These are phyloP conservation scores for Chorisops tibialis DNA, from an alignment of 2,888 invertebrate genomes.

Conservation along the genomic window DNA sequence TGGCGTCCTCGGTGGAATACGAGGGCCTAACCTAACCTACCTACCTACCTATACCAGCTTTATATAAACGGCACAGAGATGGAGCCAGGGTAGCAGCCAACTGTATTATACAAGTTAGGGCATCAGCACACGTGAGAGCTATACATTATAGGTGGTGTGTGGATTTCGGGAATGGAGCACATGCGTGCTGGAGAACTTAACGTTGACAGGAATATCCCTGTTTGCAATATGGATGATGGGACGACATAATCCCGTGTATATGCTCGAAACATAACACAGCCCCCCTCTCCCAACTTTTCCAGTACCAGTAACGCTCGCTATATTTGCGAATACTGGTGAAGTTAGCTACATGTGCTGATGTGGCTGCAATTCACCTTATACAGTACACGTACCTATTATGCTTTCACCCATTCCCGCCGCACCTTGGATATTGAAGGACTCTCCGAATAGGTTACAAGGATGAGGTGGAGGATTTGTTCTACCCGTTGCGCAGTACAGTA, in stretches of 20 bases:
- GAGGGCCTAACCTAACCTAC: not conserved
- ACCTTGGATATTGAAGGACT: not conserved
- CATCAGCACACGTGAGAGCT: slow-evolving; percentile 7
- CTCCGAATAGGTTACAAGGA: not conserved
- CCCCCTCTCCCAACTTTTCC: not conserved
- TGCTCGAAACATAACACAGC: not conserved
- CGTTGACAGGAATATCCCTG: slow-evolving; percentile 33
- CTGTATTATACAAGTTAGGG: slow-evolving; percentile 16
- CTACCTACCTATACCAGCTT: too few relatives aligned
- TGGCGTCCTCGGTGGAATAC: slow-evolving; percentile 19
- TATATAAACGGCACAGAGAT: not conserved
- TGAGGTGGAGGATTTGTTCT: not conserved
- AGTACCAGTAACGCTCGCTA: not conserved
- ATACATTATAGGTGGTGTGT: slow-evolving; percentile 23
- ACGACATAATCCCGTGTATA: slow-evolving; percentile 27
- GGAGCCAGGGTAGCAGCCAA: not conserved
- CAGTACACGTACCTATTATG: not conserved
- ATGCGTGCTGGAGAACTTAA: slow-evolving; percentile 31
- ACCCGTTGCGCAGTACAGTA: not conserved
- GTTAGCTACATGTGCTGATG: not conserved
- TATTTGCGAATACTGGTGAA: not conserved
- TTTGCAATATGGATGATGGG: slow-evolving; percentile 33
- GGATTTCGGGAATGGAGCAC: slow-evolving; percentile 25
- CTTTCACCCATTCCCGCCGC: too few relatives aligned
- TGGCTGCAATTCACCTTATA: not conserved